Evolutionary conservation across 2,888 invertebrate genomes (phyloP), one percentile per base, ranked within the genome.

Genomic region (Dorcus hopei): DNA sequence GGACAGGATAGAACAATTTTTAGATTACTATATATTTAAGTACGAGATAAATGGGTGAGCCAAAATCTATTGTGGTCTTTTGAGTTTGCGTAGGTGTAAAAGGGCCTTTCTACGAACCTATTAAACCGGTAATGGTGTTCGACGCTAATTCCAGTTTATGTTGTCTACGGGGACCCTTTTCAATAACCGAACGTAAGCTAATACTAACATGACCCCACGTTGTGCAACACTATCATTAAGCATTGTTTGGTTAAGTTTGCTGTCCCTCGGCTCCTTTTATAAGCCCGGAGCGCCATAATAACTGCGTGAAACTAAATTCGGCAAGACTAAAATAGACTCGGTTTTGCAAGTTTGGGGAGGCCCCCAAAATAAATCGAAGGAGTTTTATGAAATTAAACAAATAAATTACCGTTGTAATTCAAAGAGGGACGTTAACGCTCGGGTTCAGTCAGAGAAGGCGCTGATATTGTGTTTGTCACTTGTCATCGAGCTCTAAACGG

Each of bases 151-250:
- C 71, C 66, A 58, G 61, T 63, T 59, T 60, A 58, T 65, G 63
- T 56, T 63, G 58, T 59, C 39, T 39, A 47, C 23, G 38, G 54
- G 57, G 65, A 63, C 72, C 70, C 68, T 70, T 66, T 65, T 70
- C 74, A 70, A 73, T 73, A 72, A 70, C 68, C 71, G 68, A 69
- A 70, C 67, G 70, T 70, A 66, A 67, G 70, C 70, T 74, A 73
- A 73, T 72, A 65, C 72, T 66, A 65, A 74, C 74, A 74, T 67
- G 73, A 74, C 73, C 73, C 72, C 73, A 72, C 70, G 66, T 66
- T 67, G 71, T 68, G 73, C 69, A 71, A 74, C 73, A 73, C 71
- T 66, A 70, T 72, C 72, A 74, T 74, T 74, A 72, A 61, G 65
- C 65, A 72, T 73, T 74, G 73, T 74, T 70, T 69, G 70, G 66